Conservation (phyloP, 2,797 vertebrate genomes). For the Okamejei kenojei region DNA sequence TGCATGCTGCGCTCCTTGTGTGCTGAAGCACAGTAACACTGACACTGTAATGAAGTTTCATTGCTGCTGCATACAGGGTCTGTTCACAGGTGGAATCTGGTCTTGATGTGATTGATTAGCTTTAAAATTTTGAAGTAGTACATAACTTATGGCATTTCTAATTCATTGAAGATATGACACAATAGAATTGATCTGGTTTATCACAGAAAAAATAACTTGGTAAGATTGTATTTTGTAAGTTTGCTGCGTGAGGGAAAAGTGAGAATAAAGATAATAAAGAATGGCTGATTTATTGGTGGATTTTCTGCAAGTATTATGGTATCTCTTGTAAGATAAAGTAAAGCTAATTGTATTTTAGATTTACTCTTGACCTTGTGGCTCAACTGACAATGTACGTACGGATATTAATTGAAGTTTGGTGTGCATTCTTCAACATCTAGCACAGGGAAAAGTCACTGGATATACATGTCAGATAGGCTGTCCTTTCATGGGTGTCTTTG, state of each 20-base stretch:
- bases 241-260: not conserved
- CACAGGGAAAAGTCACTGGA: too few species aligned
- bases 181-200: not conserved
- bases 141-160: slow-evolving; percentile 3
- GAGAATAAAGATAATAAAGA: not conserved
- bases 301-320: not conserved
- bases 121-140: not conserved
- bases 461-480: not conserved
- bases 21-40: slow-evolving; percentile 48
- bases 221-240: not conserved
- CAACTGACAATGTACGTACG: too few species aligned
- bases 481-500: not conserved
- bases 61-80: slow-evolving; percentile 46
- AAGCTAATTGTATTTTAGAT: not conserved
- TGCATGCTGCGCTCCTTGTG: slow-evolving; percentile 46
- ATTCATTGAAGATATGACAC: not conserved
- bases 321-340: not conserved
- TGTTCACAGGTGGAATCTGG: slow-evolving; percentile 31
- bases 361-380: not conserved
- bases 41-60: slow-evolving; percentile 46
- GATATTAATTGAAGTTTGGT: not conserved
- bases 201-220: not conserved
- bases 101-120: not conserved
- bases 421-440: not conserved
- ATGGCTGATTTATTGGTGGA: not conserved